Conservation (phyloP, 2,888 invertebrate species). For the Drosophila subquinaria region DNA sequence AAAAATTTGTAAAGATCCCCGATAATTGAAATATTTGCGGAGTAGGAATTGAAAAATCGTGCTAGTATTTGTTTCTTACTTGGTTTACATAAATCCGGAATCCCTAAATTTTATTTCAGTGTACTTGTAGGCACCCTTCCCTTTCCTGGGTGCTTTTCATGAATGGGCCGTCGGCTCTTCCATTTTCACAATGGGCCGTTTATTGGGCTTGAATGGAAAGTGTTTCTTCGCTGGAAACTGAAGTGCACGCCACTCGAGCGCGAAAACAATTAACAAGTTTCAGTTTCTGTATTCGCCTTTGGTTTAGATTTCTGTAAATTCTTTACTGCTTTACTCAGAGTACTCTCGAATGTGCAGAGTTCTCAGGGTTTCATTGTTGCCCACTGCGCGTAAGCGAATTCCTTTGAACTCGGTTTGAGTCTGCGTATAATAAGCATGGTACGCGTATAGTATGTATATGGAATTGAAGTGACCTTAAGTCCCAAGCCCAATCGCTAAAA, state of each 20-base stretch:
- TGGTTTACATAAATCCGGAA: no score
- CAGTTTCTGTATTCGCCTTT: slow-evolving; percentile 43
- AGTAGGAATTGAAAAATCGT: no score
- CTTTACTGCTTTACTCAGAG: neutral
- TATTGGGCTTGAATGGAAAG: slow-evolving; percentile 78
- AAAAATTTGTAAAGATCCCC: no score
- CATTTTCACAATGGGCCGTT: slow-evolving; percentile 65
- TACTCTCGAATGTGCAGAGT: slow-evolving; percentile 5
- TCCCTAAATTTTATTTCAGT: no score
- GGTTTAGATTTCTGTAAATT: slow-evolving; percentile 6
- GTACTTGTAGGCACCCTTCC: slow-evolving; percentile 2
- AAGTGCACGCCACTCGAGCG: slow-evolving; percentile 74
- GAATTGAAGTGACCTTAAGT: slow-evolving; percentile 66
- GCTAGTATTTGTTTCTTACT: no score
- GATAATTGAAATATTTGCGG: no score
- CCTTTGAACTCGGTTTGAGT: slow-evolving; percentile 61
- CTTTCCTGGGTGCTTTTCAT: slow-evolving; percentile 60
- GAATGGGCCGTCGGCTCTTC: slow-evolving; percentile 57
- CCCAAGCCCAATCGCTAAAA: slow-evolving; percentile 52
- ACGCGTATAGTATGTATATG: slow-evolving; percentile 5
- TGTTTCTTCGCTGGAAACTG: slow-evolving; percentile 69
- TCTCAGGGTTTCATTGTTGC: slow-evolving; percentile 57
- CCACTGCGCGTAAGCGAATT: slow-evolving; percentile 56
- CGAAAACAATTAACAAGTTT: slow-evolving; percentile 81
- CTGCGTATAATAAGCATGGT: slow-evolving; percentile 9